Evolutionary conservation across 2,113 vertebrate species (phyloP).

Genomic region (Tragelaphus strepsiceros): DNA sequence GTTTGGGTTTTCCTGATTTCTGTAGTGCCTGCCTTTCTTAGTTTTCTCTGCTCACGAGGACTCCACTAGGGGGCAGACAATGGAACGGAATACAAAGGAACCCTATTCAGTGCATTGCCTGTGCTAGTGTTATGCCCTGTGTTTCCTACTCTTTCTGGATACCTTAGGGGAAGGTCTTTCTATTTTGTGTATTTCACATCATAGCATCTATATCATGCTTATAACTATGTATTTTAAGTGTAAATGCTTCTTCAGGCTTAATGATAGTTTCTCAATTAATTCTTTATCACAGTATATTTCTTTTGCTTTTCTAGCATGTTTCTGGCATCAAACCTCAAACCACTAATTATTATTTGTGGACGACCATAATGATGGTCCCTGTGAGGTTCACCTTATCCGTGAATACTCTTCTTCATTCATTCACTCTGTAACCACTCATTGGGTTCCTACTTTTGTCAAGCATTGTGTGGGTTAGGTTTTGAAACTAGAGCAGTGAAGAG

Average conservation of each 20-base stretch:
- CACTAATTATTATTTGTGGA: neutral
- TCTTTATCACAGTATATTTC: neutral
- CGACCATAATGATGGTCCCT: neutral
- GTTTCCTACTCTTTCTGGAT: neutral
- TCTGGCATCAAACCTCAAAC: neutral
- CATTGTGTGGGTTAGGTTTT: neutral
- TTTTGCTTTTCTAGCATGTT: neutral
- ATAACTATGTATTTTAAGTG: neutral
- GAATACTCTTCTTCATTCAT: neutral
- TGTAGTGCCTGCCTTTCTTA: neutral
- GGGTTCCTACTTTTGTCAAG: neutral
- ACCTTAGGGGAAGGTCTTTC: neutral
- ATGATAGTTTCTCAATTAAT: neutral
- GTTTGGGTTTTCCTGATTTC: neutral
- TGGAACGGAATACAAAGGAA: neutral
- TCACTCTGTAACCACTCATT: neutral
- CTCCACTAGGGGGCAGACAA: constrained; percentile 48
- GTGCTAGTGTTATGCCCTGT: accelerated
- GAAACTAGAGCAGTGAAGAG: neutral
- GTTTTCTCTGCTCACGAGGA: neutral
- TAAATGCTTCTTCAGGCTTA: neutral
- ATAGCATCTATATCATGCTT: neutral
- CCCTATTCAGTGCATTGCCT: accelerated
- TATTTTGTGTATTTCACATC: neutral
- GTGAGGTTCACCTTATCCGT: neutral